A percentile compares a stretch with the other conserved stretches of the same genome.
These are phyloP conservation scores for Temnopleurus reevesii DNA, from an alignment of 53 echinoderm and acorn worm genomes.

Conservation along the genomic window DNA sequence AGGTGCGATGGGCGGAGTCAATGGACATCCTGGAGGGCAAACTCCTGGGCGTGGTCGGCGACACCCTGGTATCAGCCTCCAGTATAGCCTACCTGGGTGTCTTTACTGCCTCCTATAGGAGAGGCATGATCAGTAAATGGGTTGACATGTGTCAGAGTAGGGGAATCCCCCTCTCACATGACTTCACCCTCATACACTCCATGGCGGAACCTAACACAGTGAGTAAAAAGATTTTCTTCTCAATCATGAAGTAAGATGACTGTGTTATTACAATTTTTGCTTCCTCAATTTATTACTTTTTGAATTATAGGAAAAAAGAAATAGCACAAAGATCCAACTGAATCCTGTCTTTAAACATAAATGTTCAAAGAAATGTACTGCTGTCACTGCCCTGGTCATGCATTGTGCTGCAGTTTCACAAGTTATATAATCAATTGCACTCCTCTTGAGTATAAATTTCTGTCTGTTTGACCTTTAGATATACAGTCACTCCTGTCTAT, in stretches of 20 bases:
- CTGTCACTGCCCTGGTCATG: too few species aligned
- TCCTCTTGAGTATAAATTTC: too few species aligned
- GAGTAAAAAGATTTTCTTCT: conserved; percentile 2
- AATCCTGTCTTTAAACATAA: too few species aligned
- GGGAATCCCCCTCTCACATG: conserved; percentile 81
- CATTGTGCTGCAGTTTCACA: too few species aligned
- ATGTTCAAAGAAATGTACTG: too few species aligned
- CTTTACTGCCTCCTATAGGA: conserved; percentile 92
- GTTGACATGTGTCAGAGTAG: conserved; percentile 64
- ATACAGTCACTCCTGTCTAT: too few species aligned
- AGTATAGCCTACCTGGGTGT: conserved; percentile 92
- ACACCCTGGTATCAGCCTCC: conserved; percentile 89
- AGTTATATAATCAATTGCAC: too few species aligned
- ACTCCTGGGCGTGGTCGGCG: conserved; percentile 90
- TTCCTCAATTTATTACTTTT: too few species aligned
- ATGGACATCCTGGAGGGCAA: conserved; percentile 84
- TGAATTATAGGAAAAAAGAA: too few species aligned
- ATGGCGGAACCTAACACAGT: conserved; percentile 95
- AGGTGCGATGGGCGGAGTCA: conserved; percentile 98
- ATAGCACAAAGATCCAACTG: too few species aligned
- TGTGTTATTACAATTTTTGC: neutral
- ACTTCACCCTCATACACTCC: conserved; percentile 81
- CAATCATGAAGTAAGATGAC: neutral
- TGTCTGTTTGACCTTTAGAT: too few species aligned
- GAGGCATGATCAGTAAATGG: conserved; percentile 87